Evolutionary conservation across 2,797 vertebrate species (phyloP).

Genomic region (Chrysocyon brachyurus): DNA sequence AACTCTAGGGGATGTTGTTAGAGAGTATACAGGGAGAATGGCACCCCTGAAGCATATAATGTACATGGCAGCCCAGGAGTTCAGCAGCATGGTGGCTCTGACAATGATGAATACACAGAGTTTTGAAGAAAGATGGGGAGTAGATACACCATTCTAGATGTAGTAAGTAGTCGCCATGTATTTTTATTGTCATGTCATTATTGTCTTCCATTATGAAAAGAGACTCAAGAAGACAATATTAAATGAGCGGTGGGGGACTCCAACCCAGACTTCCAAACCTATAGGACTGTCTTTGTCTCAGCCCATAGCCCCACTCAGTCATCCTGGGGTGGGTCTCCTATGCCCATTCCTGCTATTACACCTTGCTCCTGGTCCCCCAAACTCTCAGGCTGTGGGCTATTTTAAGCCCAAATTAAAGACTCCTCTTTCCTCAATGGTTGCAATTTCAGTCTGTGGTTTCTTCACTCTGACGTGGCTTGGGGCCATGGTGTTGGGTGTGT

Average conservation of each 20-base stretch:
- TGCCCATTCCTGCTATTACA: constrained; percentile 36
- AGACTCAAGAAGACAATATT: not conserved
- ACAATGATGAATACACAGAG: not conserved
- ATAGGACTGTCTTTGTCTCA: not conserved
- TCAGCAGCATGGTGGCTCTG: not conserved
- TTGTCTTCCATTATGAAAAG: not conserved
- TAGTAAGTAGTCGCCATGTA: not conserved
- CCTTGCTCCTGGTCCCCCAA: constrained; percentile 23
- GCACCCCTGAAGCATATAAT: not conserved
- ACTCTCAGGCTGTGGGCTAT: constrained; percentile 63
- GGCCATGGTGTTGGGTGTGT: not conserved
- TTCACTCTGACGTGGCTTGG: constrained; percentile 68
- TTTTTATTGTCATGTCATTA: constrained; percentile 27
- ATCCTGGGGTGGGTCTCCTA: not conserved
- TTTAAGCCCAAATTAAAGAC: constrained; percentile 73
- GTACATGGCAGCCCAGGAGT: not conserved
- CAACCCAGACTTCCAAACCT: not conserved
- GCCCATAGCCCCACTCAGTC: not conserved
- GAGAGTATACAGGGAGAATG: not conserved
- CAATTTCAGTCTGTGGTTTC: constrained; percentile 66
- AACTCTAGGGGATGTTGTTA: not conserved
- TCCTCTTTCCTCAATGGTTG: constrained; percentile 43
- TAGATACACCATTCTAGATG: not conserved
- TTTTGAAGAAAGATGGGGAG: not conserved
- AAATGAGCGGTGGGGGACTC: not conserved